Percentiles rank a stretch among this genome's conserved stretches.
These are phyloP conservation scores for Mormyrops boulengeri DNA, from an alignment of 2,797 vertebrate genomes.

Conservation along the genomic window DNA sequence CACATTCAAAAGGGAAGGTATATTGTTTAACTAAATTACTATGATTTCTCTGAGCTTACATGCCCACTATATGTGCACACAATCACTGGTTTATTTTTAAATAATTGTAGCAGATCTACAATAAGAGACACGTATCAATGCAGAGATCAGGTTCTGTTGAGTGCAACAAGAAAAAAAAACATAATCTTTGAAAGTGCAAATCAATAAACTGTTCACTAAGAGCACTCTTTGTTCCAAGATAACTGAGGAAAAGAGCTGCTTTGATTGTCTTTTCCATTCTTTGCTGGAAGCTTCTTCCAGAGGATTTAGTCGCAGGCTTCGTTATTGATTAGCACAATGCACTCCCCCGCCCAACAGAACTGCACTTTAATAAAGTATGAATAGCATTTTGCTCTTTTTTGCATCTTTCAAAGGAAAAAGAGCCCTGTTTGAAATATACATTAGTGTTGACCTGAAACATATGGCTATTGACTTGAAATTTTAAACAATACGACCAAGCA, in stretches of 20 bases:
- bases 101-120: not conserved
- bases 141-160: not conserved
- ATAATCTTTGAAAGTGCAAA: not conserved
- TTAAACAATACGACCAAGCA: not conserved
- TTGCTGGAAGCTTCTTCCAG: not conserved
- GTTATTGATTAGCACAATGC: not conserved
- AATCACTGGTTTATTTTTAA: not conserved
- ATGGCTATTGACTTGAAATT: not conserved
- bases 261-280: not conserved
- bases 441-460: not conserved
- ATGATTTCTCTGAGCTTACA: not conserved
- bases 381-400: not conserved
- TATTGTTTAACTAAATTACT: not conserved
- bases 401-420: not conserved
- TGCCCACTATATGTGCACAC: not conserved
- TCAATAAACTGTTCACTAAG: not conserved
- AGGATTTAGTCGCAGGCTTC: not conserved
- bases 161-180: not conserved
- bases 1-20: not conserved
- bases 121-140: not conserved
- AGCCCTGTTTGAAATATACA: not conserved
- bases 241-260: not conserved
- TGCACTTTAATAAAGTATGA: not conserved
- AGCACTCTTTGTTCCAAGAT: slow-evolving; percentile 1
- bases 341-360: not conserved